Base-by-base conservation (phyloP, 2,113 vertebrate species). In the Sturnus vulgaris region DNA sequence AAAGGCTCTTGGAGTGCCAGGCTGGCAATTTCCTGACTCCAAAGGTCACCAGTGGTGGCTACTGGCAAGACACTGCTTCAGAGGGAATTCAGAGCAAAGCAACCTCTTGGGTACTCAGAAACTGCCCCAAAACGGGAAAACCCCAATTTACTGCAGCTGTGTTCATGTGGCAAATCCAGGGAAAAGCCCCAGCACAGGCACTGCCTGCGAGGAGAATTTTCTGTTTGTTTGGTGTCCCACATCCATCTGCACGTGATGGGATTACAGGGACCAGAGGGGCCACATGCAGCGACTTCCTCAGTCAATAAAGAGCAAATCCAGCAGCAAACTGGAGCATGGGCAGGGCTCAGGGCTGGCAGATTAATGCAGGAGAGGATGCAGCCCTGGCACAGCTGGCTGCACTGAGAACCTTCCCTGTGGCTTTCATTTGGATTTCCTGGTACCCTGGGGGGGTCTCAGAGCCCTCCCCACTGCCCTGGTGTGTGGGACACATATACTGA, bases 301-400 rank as follows among this genome's bases (percentile, higher is more conserved):
- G 95, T 94, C 94, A 90, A 59, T 94, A 92, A 87, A 92, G 92
- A 64, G 61, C 52, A 37, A 37, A 37, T 91, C 92, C 24, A 71
- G 57, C 55, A 65, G 85, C 69, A 95, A 95, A 95, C 73, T n/a
- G 91, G 92, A 94, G 88, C 61, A 86, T 0, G 6, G 94, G 95
- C 88, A 20, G 91, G 66, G 85, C 64, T 46, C 39, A 30, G 73
- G 2, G 8, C 49, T 68, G 53, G 40, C 64, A n/a, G 44, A 37
- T 60, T 13, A 31, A 20, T 81, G 90, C 83, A 56, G 61, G 20
- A 47, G 46, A 33, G 2, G 13, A 27, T 3, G 1, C 9, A 14
- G 5, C 63, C 19, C 21, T 27, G 66, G 52, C 28, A 2, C 4
- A 64, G 91, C 40, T 42, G 14, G 12, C 61, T 88, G 68, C 44